Evolutionary conservation across 2,888 invertebrate species (phyloP).

Genomic region (Trichogramma evanescens): DNA sequence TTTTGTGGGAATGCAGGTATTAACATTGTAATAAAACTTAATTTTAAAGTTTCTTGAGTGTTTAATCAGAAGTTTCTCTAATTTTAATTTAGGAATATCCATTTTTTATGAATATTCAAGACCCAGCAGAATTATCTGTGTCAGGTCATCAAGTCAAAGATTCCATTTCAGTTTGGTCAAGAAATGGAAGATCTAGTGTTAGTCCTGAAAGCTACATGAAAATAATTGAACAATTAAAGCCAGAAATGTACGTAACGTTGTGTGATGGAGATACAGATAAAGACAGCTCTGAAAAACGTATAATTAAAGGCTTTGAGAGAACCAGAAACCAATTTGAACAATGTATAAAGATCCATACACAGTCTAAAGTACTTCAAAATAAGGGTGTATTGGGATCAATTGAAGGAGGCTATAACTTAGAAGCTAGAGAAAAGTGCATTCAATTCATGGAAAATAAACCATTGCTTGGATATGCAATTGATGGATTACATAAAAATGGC

Average conservation of each 20-base stretch:
- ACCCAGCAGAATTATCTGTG: conserved; percentile 62
- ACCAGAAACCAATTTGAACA: conserved; percentile 61
- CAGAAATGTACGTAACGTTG: conserved; percentile 74
- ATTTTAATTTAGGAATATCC: conserved; percentile 45
- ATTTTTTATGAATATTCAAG: conserved; percentile 58
- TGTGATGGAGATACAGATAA: conserved; percentile 70
- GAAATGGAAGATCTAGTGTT: conserved; percentile 66
- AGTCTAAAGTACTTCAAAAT: conserved; percentile 52
- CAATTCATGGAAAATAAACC: conserved; percentile 54
- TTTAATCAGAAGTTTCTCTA: not conserved
- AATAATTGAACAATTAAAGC: conserved; percentile 67
- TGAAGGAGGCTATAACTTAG: conserved; percentile 67
- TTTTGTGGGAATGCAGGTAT: conserved; percentile 59
- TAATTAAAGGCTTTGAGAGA: conserved; percentile 64
- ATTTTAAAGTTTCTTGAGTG: not conserved
- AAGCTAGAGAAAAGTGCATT: conserved; percentile 60
- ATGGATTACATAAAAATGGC: conserved; percentile 75
- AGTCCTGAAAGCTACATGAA: conserved; percentile 68
- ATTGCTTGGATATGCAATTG: conserved; percentile 69
- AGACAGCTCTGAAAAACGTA: conserved; percentile 62
- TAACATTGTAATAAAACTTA: not conserved
- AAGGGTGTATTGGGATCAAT: conserved; percentile 60
- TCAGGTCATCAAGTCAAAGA: conserved; percentile 66
- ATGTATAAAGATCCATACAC: conserved; percentile 61
- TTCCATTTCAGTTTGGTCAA: conserved; percentile 71